phyloP scores from a whole-genome alignment of 2,888 invertebrate species.

The Autographa pulchrina region DNA sequence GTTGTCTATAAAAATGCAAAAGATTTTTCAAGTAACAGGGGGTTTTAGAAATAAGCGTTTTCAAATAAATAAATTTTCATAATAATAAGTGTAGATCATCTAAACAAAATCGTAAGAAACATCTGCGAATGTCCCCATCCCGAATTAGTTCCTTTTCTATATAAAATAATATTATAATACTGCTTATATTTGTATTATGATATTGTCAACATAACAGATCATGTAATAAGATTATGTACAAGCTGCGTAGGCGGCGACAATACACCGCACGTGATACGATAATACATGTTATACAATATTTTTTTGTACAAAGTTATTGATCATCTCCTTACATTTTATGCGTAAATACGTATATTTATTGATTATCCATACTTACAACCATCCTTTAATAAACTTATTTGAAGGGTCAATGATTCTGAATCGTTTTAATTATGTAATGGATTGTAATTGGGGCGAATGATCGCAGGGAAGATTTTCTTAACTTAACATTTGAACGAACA shows the following conservation, averaged over 20 bases:
- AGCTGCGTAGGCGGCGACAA: neutral
- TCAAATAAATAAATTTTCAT: no score
- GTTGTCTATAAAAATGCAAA: no score
- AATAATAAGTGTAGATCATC: no score
- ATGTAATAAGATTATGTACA: neutral
- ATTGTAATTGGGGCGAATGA: neutral
- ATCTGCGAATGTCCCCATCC: no score
- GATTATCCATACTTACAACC: neutral
- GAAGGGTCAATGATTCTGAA: neutral
- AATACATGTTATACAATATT: neutral
- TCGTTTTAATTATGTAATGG: neutral
- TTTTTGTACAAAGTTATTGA: neutral
- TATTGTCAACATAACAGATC: neutral
- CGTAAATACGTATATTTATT: neutral
- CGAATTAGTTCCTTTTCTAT: no score
- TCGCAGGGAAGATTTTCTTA: neutral
- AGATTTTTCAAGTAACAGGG: no score
- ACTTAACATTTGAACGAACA: neutral
- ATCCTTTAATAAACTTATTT: neutral
- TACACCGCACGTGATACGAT: neutral
- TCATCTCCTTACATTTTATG: neutral
- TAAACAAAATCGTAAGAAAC: no score
- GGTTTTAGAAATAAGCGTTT: no score
- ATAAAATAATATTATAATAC: neutral
- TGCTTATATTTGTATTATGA: neutral